Conservation (phyloP, 2,797 vertebrate genomes). For the Psittacula derbiana region DNA sequence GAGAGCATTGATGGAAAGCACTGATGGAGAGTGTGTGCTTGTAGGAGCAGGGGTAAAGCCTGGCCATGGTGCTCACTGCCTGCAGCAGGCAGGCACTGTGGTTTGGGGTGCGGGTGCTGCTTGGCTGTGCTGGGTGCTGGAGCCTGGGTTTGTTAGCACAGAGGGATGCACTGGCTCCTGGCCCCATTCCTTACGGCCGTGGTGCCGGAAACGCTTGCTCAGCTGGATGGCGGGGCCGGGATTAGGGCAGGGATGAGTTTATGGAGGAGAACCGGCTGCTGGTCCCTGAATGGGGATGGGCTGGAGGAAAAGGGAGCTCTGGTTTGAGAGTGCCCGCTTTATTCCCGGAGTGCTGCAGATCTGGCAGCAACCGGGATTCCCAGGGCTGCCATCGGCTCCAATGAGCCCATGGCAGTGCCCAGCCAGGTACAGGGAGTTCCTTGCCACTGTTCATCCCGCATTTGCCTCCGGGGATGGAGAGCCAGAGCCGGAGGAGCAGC, state of each 20-base stretch:
- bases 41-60: background rate
- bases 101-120: background rate
- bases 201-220: background rate
- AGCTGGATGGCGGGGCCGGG: background rate
- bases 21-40: background rate
- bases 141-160: background rate
- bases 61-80: background rate
- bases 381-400: background rate
- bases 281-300: background rate
- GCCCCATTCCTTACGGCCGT: background rate
- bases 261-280: background rate
- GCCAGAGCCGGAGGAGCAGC: background rate
- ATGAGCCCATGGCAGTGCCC: background rate
- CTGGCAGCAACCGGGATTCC: background rate
- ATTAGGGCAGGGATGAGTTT: background rate
- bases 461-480: background rate
- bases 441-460: background rate
- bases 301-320: background rate
- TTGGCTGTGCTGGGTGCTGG: background rate
- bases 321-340: background rate
- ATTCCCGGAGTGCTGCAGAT: background rate
- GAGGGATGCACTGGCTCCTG: background rate
- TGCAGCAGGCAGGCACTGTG: background rate
- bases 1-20: background rate
- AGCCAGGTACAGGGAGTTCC: fast-evolving